phyloP scores from a whole-genome alignment of 2,888 invertebrate species.

The Chymomyza fuscimana region DNA sequence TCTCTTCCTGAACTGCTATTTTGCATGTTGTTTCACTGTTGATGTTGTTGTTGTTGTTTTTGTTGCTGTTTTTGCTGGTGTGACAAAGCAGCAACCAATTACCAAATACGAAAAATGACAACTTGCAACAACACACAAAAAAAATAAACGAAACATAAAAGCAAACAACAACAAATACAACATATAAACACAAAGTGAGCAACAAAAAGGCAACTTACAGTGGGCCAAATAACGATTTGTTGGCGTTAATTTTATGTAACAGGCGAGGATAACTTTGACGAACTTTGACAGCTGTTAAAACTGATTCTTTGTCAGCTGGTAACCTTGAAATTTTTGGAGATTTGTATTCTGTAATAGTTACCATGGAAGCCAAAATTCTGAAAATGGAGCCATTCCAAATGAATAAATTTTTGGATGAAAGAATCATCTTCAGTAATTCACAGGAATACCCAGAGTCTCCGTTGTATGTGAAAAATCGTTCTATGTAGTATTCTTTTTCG shows the following conservation, averaged over 20 bases:
- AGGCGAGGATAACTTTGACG: too few relatives aligned
- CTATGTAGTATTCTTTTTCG: too few relatives aligned
- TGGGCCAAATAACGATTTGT: slow-evolving; percentile 36
- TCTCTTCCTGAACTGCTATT: slow-evolving; percentile 60
- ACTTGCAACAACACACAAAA: slow-evolving; percentile 61
- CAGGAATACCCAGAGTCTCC: too few relatives aligned
- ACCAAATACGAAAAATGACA: slow-evolving; percentile 74
- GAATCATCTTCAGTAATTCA: too few relatives aligned
- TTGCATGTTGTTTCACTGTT: slow-evolving; percentile 53
- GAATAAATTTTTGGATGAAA: too few relatives aligned
- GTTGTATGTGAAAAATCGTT: too few relatives aligned
- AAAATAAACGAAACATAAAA: slow-evolving; percentile 11
- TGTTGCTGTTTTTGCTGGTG: slow-evolving; percentile 47
- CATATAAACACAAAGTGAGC: slow-evolving; percentile 36
- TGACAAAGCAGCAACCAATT: slow-evolving; percentile 71
- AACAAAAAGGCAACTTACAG: slow-evolving; percentile 19
- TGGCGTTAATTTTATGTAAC: not conserved
- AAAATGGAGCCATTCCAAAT: too few relatives aligned
- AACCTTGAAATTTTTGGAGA: too few relatives aligned
- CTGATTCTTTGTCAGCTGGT: too few relatives aligned
- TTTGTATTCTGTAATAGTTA: too few relatives aligned
- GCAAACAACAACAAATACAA: slow-evolving; percentile 30
- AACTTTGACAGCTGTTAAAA: too few relatives aligned
- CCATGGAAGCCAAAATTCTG: too few relatives aligned
- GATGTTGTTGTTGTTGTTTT: slow-evolving; percentile 22